phyloP scores from a whole-genome alignment of 2,113 vertebrate species.

The Arenaria interpres region DNA sequence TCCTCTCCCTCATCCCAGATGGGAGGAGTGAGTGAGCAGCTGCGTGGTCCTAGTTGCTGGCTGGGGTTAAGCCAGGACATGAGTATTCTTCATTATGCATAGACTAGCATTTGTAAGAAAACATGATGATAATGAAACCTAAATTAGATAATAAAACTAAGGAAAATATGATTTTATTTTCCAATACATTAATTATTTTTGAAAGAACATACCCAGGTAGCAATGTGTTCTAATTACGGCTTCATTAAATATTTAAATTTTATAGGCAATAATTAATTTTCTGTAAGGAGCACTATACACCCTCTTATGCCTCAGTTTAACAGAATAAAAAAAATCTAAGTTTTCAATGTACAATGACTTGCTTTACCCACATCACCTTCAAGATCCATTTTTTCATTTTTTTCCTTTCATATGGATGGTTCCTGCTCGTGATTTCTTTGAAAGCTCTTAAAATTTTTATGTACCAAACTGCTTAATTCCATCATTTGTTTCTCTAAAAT shows the following conservation, averaged over 20 bases:
- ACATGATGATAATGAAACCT: background rate
- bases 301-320: background rate
- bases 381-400: background rate
- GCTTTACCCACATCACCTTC: background rate
- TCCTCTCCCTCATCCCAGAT: background rate
- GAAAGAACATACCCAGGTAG: background rate
- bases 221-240: background rate
- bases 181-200: background rate
- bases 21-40: background rate
- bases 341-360: background rate
- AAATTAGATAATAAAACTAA: background rate
- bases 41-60: background rate
- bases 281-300: background rate
- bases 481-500: background rate
- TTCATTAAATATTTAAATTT: background rate
- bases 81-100: background rate
- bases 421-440: background rate
- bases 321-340: background rate
- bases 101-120: background rate
- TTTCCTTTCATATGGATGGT: background rate
- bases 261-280: background rate
- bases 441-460: background rate
- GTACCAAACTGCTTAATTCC: background rate
- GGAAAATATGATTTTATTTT: background rate
- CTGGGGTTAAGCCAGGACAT: background rate